Base-by-base conservation (phyloP, 2,113 vertebrate species). In the Nicator chloris region DNA sequence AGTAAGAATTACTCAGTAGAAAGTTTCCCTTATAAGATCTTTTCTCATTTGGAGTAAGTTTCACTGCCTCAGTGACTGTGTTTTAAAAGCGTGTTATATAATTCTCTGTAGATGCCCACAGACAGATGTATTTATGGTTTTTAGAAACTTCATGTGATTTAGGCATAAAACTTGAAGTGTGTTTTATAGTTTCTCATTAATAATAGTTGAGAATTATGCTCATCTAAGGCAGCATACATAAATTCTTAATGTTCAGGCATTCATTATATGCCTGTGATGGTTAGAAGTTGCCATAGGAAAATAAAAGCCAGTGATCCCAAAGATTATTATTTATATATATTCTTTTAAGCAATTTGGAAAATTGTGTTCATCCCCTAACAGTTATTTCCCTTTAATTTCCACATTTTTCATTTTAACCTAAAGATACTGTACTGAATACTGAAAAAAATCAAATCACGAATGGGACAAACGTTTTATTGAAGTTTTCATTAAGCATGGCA, bases 121-220 rank as follows among this genome's bases (percentile, higher is more conserved):
- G 92, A 86, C 82, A 79, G 78, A 93, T 70, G 57, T 81, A 88
- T 91, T 95, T 95, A 90, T 83, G 75, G 45, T 40, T 83, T 94
- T 92, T 90, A 39, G 94, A 89, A 96, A 82, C 59, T 53, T 93
- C 68, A 16, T 88, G 72, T 82, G 68, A 89, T 59, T 65, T 70
- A 81, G 42, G 49, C 83, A 44, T 91, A n/a, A 77, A 89, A 50
- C 50, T 82, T 86, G 80, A 94, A 96, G 59, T 69, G n/a, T 72
- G 31, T 71, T 93, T 82, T 91, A 93, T 72, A 75, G 56, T 69
- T 81, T 49, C 65, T 96, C 81, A 78, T 95, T 92, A 93, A 88
- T 75, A 94, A 96, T 88, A 89, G 64, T 91, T 93, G 86, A 96
- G 90, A 96, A 91, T 93, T 95, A 86, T 81, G 81, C 87, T 95